Conservation (phyloP, 2,888 invertebrate genomes). For the Papilio protenor region DNA sequence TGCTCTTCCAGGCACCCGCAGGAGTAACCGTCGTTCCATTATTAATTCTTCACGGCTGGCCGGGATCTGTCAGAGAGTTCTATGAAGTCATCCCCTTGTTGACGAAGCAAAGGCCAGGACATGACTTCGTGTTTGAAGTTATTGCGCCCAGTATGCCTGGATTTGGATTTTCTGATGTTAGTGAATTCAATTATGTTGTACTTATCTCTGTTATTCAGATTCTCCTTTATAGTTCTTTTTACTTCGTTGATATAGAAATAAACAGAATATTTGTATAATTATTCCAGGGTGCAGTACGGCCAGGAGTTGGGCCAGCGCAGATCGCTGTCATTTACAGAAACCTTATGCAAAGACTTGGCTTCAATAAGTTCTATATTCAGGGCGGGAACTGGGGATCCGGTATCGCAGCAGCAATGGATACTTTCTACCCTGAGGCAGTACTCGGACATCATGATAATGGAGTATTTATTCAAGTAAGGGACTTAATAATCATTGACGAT, state of each 20-base stretch:
- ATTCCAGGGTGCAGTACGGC: slow-evolving; percentile 81
- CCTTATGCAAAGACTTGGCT: slow-evolving; percentile 87
- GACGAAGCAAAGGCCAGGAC: slow-evolving; percentile 64
- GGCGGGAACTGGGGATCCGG: slow-evolving; percentile 92
- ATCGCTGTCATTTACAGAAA: slow-evolving; percentile 85
- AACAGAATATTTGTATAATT: neutral
- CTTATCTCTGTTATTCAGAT: neutral
- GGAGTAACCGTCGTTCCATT: slow-evolving; percentile 81
- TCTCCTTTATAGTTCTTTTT: neutral
- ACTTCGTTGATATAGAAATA: neutral
- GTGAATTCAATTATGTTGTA: slow-evolving; percentile 20
- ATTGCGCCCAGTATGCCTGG: slow-evolving; percentile 57
- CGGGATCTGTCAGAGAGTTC: slow-evolving; percentile 89
- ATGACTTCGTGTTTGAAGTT: slow-evolving; percentile 76
- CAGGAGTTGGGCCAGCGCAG: slow-evolving; percentile 83
- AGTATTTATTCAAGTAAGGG: slow-evolving; percentile 54
- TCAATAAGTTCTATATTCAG: slow-evolving; percentile 87
- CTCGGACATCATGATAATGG: slow-evolving; percentile 73
- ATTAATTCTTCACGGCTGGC: slow-evolving; percentile 90
- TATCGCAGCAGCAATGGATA: slow-evolving; percentile 85
- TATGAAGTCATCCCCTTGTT: slow-evolving; percentile 86
- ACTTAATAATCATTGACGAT: too few species aligned
- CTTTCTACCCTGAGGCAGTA: slow-evolving; percentile 72
- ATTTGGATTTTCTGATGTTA: slow-evolving; percentile 57
- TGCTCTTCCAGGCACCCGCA: slow-evolving; percentile 43